Percentiles rank a stretch among this genome's conserved stretches.
Evolutionary conservation across 2,113 vertebrate species (phyloP).

Genomic region (Cephalopholis sonnerati): DNA sequence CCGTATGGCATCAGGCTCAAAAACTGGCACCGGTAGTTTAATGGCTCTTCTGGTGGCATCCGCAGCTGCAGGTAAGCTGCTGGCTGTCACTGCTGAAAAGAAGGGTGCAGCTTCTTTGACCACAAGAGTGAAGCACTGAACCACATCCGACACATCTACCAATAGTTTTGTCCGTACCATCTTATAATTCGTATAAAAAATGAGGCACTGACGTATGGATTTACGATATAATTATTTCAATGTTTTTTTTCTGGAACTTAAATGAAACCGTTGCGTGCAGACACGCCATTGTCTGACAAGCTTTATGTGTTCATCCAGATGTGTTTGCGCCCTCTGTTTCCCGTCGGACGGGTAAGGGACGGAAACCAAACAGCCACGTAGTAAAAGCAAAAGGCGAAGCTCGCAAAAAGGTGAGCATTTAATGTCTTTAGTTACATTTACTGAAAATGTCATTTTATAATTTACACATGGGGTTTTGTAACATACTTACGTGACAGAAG

Average conservation of each 20-base stretch:
- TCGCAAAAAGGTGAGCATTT: constrained; percentile 70
- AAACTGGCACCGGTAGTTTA: neutral
- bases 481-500: neutral
- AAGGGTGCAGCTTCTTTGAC: constrained; percentile 36
- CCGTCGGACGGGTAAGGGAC: constrained; percentile 66
- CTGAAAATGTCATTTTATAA: constrained; percentile 53
- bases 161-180: neutral
- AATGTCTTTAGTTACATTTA: constrained; percentile 36
- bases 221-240: fast-evolving
- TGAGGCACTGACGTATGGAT: neutral
- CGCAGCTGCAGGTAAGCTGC: neutral
- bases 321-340: constrained; percentile 62
- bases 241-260: neutral
- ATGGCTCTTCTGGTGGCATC: neutral
- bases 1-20: neutral
- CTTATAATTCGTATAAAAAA: constrained; percentile 10
- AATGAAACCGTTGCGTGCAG: neutral
- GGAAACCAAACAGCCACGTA: constrained; percentile 85
- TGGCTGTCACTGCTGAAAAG: constrained; percentile 11
- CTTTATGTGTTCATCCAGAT: neutral
- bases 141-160: neutral
- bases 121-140: constrained; percentile 31
- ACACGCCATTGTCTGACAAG: fast-evolving
- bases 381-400: constrained; percentile 77
- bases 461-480: neutral